Percentiles rank a stretch among this genome's conserved stretches.
phyloP scores from a whole-genome alignment of 2,797 vertebrate species.

The Tapera naevia region DNA sequence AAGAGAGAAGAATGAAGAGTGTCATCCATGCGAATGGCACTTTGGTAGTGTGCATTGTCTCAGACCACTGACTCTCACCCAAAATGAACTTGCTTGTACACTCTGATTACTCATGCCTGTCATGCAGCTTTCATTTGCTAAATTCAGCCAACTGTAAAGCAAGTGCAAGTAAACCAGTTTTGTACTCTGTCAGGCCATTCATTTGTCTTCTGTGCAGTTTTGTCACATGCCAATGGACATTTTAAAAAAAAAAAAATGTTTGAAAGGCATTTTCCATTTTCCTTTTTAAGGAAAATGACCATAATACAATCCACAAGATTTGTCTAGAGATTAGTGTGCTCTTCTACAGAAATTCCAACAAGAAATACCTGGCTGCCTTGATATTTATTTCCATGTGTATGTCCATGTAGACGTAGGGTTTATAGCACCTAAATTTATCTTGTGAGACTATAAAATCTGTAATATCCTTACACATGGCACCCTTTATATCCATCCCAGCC shows the following conservation, averaged over 20 bases:
- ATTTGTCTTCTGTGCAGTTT: not conserved
- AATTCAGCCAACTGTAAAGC: not conserved
- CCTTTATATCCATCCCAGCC: accelerated
- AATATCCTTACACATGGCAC: not conserved
- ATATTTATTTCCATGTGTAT: not conserved
- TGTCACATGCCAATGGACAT: not conserved
- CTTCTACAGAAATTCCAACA: not conserved
- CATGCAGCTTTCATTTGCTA: not conserved
- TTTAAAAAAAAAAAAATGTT: not conserved
- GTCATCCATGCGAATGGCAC: not conserved
- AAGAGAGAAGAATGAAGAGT: not conserved
- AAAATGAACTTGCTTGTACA: not conserved
- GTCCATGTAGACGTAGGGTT: not conserved
- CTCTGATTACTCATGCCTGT: not conserved
- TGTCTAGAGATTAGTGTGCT: not conserved
- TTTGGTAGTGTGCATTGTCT: not conserved
- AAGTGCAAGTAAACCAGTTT: not conserved
- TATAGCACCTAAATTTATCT: not conserved
- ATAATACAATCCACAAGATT: not conserved
- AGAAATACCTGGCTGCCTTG: not conserved
- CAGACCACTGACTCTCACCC: not conserved
- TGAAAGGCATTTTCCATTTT: not conserved
- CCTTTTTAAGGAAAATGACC: not conserved
- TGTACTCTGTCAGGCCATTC: not conserved
- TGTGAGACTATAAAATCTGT: not conserved